Base-by-base conservation (phyloP, 2,113 vertebrate genomes). In the Actenoides hombroni region DNA sequence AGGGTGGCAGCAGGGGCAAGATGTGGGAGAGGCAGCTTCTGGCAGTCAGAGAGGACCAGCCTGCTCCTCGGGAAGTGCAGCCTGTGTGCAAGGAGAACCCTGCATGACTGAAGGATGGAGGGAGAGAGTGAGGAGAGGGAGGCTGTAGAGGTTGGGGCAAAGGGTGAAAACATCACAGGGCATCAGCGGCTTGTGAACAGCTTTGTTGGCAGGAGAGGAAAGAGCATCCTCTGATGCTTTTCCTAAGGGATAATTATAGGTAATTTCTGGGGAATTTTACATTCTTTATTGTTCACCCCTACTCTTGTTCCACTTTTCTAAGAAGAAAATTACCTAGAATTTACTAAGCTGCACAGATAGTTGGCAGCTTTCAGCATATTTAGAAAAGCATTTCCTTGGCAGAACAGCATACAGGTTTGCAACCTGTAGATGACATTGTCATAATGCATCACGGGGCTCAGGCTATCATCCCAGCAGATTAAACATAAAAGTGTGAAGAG, bases 311-410 rank as follows among this genome's bases (percentile, higher is more conserved):
- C 57, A 61, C 29, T 84, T 94, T 77, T 54, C 67, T 70, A 82
- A 91, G 74, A 89, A 92, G 84, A 97, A 95, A 90, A 96, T 94
- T 91, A 63, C 86, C 69, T 87, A 87, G 86, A 74, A 87, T 95
- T 96, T 93, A 54, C 77, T 76, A 82, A 95, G 83, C 92, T 65
- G 86, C 91, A 88, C 83, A 96, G 46, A 57, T 88, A 13, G 77
- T 79, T 87, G 91, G 86, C 74, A 95, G 88, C 86, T 89, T 84
- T 88, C 81, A 70, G 86, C 37, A 9, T 84, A 86, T 92, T 91
- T 96, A 67, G 74, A 91, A 87, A 96, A 96, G 63, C 23, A 83
- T 42, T 94, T 92, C 29, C 28, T 79, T 76, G 70, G 92, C 73
- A 95, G 59, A 94, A 87, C 3, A 51, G 77, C 49, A 51, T 9